These are phyloP conservation scores for Stegostoma tigrinum DNA, from an alignment of 2,113 vertebrate species.

Conservation along the genomic window DNA sequence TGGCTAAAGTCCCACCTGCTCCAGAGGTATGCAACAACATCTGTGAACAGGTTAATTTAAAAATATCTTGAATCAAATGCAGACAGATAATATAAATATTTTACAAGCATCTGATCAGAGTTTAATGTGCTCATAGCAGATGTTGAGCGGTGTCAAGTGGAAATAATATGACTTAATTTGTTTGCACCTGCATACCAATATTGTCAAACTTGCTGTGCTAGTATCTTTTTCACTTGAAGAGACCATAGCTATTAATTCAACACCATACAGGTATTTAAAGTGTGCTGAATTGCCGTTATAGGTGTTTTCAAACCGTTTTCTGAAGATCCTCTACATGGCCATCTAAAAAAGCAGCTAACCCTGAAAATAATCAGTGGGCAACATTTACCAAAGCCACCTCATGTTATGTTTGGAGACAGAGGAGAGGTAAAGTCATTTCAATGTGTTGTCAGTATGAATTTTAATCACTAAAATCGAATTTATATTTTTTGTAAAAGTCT, in stretches of 20 bases:
- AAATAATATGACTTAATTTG: not conserved
- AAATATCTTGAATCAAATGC: too few species aligned
- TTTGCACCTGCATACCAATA: not conserved
- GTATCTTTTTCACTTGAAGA: not conserved
- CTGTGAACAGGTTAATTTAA: too few species aligned
- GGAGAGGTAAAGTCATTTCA: constrained; percentile 74
- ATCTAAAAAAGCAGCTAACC: constrained; percentile 89
- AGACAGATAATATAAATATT: not conserved
- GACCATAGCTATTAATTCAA: not conserved
- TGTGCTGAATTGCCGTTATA: constrained; percentile 45
- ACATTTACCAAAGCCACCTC: constrained; percentile 92
- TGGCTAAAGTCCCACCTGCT: too few species aligned
- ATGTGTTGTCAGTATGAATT: not conserved
- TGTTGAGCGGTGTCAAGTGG: not conserved
- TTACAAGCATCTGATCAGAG: not conserved
- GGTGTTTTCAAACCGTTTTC: constrained; percentile 87
- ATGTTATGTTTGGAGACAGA: constrained; percentile 92
- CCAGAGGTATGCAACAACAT: too few species aligned
- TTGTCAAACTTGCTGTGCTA: not conserved
- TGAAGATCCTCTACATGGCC: constrained; percentile 85
- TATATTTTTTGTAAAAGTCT: not conserved
- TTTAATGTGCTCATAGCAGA: not conserved
- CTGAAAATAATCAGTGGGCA: constrained; percentile 97
- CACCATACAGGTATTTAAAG: not conserved
- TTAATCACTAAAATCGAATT: not conserved